Conservation (phyloP, 2,888 invertebrate genomes). For the Barypeithes pellucidus region DNA sequence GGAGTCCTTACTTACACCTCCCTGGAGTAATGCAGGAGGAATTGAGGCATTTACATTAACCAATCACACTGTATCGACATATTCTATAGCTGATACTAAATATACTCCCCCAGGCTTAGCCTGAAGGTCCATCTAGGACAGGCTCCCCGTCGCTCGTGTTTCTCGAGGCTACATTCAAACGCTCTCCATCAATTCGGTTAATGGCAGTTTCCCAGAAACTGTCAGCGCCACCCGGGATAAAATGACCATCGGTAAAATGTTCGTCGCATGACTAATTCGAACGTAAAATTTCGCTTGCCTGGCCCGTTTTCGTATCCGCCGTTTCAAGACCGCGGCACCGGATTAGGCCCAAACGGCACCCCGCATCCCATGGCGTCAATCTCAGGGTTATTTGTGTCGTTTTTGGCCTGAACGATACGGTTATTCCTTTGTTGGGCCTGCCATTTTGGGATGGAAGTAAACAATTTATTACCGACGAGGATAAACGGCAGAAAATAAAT, state of each 20-base stretch:
- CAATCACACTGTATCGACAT: too few species aligned
- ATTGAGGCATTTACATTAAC: too few species aligned
- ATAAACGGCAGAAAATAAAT: neutral
- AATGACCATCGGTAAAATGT: constrained; percentile 28
- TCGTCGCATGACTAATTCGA: constrained; percentile 38
- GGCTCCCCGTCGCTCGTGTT: constrained; percentile 12
- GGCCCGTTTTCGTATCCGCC: constrained; percentile 21
- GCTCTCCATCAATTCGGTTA: constrained; percentile 22
- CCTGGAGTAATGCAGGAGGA: too few species aligned
- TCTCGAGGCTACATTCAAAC: constrained; percentile 6
- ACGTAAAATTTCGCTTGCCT: constrained; percentile 28
- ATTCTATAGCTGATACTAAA: neutral
- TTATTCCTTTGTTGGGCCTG: constrained; percentile 13
- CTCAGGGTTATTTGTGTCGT: constrained; percentile 21
- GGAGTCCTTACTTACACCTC: too few species aligned
- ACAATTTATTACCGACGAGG: constrained; percentile 3
- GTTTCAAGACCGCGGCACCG: constrained; percentile 31
- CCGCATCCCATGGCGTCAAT: constrained; percentile 23
- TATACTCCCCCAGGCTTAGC: neutral
- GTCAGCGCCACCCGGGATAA: constrained; percentile 29
- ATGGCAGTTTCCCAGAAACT: constrained; percentile 27
- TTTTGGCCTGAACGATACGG: neutral
- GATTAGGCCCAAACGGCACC: constrained; percentile 32
- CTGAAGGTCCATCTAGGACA: constrained; percentile 1
- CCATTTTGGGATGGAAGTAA: constrained; percentile 21